Evolutionary conservation across 2,113 vertebrate genomes (phyloP), one percentile per base, ranked within the genome.

Genomic region (Ophthalmolycus amberensis): DNA sequence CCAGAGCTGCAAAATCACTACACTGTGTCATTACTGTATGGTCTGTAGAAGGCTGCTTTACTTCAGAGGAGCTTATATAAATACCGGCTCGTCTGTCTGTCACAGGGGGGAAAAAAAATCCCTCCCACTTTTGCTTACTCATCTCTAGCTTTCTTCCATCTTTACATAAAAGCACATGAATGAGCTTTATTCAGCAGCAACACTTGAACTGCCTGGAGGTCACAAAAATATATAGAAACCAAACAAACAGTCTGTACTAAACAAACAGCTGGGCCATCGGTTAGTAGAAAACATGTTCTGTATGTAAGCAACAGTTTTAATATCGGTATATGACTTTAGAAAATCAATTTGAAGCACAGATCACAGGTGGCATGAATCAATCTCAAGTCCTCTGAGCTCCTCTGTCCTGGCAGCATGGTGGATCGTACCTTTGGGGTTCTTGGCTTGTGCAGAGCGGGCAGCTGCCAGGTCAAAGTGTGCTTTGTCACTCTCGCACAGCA

Each of bases 401-500:
- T 74, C 46, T 75, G 22, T 38, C 42, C 20, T 29, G 59, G 59
- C 50, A 34, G 70, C 40, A 18, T 70, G 46, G 20, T 77, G 59
- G 79, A 34, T 29, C 18, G 91, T 91, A 99, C 98, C 97, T 97
- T 96, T 97, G 29, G 96, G 96, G 85, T 98, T 98, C 85, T 96
- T 97, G 44, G 96, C 95, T 80, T 96, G 95, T 44, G 96, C 95
- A 11, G 95, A 94, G 15, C 98, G 97, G 2, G 98, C 99, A 75
- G 96, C 69, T 4, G 97, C 98, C 90, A 99, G 94, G 91, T 99
- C 96, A 2, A 99, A 99, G 94, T 99, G 99, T 0, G 94, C 93
- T 87, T 96, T 97, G 93, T 98, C 96, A 29, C 98, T 97, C 91
- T 99, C 97, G 91, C 99, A 99, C 60, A 99, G 94, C 91, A 97